Percentiles rank a stretch among this genome's conserved stretches.
phyloP scores from a whole-genome alignment of 2,797 vertebrate species.

The Sandelia bainsii region DNA sequence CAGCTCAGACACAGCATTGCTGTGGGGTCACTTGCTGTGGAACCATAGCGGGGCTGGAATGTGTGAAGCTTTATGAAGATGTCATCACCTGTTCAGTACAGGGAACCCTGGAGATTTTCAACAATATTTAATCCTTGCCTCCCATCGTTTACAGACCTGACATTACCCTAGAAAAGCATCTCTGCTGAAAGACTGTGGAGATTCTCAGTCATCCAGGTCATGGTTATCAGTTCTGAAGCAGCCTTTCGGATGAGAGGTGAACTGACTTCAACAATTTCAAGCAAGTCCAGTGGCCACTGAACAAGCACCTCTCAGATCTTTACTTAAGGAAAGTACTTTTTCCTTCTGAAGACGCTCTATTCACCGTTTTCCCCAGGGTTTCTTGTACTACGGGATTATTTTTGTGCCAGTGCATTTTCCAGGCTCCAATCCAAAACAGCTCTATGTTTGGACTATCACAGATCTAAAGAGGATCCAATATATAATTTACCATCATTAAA shows the following conservation, averaged over 20 bases:
- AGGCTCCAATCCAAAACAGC: slow-evolving; percentile 37
- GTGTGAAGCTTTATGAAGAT: slow-evolving; percentile 71
- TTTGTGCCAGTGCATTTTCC: slow-evolving; percentile 47
- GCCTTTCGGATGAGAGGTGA: too few relatives aligned
- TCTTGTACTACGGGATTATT: slow-evolving; percentile 38
- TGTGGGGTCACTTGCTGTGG: slow-evolving; percentile 19
- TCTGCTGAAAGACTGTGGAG: slow-evolving; percentile 10
- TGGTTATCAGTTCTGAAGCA: too few relatives aligned
- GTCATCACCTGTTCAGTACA: slow-evolving; percentile 62
- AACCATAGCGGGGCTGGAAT: slow-evolving; percentile 44
- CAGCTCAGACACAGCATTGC: slow-evolving; percentile 43
- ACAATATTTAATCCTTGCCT: slow-evolving; percentile 42
- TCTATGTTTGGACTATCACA: slow-evolving; percentile 36
- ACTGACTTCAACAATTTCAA: too few relatives aligned
- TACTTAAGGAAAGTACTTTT: background rate
- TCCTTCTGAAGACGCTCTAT: slow-evolving; percentile 26
- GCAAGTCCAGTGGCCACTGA: too few relatives aligned
- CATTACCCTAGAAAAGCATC: slow-evolving; percentile 31
- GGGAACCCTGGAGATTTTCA: slow-evolving; percentile 48
- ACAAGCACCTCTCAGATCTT: too few relatives aligned
- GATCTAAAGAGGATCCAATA: slow-evolving; percentile 41
- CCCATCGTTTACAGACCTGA: slow-evolving; percentile 29
- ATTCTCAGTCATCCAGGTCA: too few relatives aligned
- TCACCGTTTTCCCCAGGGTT: slow-evolving; percentile 31
- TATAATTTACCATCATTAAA: slow-evolving; percentile 46